Conservation (phyloP, 2,113 vertebrate genomes). For the Gallinago jamesoni region DNA sequence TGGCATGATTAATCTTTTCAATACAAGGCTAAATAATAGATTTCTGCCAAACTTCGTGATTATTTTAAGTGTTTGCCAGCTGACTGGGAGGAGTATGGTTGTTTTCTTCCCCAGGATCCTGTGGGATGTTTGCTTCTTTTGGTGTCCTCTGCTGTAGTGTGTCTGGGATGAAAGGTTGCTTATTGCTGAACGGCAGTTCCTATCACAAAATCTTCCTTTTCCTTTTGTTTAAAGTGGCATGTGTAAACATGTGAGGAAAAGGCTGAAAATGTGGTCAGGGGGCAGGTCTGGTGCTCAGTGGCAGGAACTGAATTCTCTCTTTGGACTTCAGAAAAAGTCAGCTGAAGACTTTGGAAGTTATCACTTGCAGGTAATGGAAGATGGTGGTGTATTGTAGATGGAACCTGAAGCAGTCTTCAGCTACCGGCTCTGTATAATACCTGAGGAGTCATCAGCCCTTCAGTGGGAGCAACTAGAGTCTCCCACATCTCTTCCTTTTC, state of each 20-base stretch:
- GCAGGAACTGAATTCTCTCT: background rate
- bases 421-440: accelerated
- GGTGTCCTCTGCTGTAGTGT: background rate
- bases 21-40: background rate
- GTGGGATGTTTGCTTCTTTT: background rate
- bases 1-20: slow-evolving; percentile 23
- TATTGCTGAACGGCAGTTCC: background rate
- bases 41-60: background rate
- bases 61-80: background rate
- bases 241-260: background rate
- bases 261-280: background rate
- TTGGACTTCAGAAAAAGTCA: background rate
- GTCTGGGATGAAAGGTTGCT: background rate
- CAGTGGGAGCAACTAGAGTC: background rate
- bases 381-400: background rate
- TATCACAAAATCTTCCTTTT: background rate
- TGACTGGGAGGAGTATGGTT: background rate
- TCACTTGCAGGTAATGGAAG: background rate
- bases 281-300: background rate
- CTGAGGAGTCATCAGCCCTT: background rate
- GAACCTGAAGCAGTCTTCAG: background rate
- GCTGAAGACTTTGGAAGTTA: background rate
- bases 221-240: background rate
- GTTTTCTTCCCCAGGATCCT: background rate
- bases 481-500: background rate